These are phyloP conservation scores for Ornithoptera alexandrae DNA, from an alignment of 2,888 invertebrate genomes.

Conservation along the genomic window DNA sequence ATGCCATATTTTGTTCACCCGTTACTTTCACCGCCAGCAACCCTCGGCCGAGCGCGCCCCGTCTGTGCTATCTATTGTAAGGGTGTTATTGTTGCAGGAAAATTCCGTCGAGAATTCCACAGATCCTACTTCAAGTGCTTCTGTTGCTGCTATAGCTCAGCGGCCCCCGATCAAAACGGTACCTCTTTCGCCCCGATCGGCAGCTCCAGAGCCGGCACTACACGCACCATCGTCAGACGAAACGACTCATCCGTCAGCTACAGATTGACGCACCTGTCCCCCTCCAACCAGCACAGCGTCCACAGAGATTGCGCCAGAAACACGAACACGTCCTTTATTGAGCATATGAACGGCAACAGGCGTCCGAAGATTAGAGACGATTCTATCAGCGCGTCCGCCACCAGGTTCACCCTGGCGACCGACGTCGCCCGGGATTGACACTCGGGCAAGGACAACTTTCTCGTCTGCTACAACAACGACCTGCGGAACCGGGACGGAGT, in stretches of 20 bases:
- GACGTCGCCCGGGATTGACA: constrained; percentile 72
- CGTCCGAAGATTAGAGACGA: constrained; percentile 64
- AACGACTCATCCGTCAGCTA: constrained; percentile 75
- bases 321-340: constrained; percentile 73
- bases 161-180: constrained; percentile 62
- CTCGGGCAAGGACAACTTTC: constrained; percentile 47
- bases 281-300: constrained; percentile 71
- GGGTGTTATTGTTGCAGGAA: constrained; percentile 78
- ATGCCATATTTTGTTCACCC: background rate
- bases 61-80: constrained; percentile 5
- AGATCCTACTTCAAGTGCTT: constrained; percentile 84
- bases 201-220: constrained; percentile 68
- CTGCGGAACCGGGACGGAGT: constrained; percentile 51
- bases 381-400: constrained; percentile 65
- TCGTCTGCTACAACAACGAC: constrained; percentile 46
- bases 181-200: constrained; percentile 71
- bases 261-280: constrained; percentile 68
- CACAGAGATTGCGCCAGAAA: constrained; percentile 65
- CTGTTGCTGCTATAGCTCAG: constrained; percentile 60
- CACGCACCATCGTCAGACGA: constrained; percentile 66
- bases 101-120: constrained; percentile 86
- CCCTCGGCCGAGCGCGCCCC: background rate
- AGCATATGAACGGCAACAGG: constrained; percentile 67
- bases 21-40: background rate
- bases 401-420: constrained; percentile 66